Conservation (phyloP, 2,888 invertebrate genomes). For the Azorinus chamasolen region DNA sequence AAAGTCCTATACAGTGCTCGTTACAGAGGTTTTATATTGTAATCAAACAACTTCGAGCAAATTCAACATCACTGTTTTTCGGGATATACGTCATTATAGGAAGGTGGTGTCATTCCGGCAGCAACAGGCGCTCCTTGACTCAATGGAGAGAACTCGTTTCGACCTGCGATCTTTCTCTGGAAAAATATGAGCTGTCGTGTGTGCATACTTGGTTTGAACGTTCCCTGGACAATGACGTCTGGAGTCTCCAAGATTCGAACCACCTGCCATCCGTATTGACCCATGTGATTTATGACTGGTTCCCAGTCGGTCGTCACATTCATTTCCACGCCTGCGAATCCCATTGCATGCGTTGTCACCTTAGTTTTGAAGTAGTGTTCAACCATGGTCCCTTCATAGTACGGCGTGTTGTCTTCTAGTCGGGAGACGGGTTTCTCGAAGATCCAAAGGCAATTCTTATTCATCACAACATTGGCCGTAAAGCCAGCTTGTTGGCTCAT, state of each 20-base stretch:
- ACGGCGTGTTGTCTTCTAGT: slow-evolving; percentile 74
- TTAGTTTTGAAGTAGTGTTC: slow-evolving; percentile 75
- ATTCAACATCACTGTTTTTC: no score
- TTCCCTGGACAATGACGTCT: slow-evolving; percentile 52
- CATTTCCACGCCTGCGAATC: slow-evolving; percentile 51
- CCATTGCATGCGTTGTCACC: slow-evolving; percentile 44
- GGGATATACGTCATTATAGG: no score
- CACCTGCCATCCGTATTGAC: slow-evolving; percentile 82
- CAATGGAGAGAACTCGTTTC: no score
- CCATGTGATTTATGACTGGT: slow-evolving; percentile 78
- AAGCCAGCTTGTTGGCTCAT: slow-evolving; percentile 34
- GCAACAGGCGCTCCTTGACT: no score
- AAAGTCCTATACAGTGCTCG: no score
- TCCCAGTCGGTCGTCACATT: slow-evolving; percentile 75
- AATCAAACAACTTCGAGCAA: no score
- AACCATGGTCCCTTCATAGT: slow-evolving; percentile 81
- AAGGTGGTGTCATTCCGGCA: no score
- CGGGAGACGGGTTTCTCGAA: slow-evolving; percentile 82
- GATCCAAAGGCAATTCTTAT: slow-evolving; percentile 79
- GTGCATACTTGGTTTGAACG: slow-evolving; percentile 35
- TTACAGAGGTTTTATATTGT: no score
- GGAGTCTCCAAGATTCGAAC: slow-evolving; percentile 77
- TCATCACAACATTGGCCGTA: slow-evolving; percentile 29
- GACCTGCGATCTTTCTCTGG: slow-evolving; percentile 36
- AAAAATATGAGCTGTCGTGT: slow-evolving; percentile 62